Percentiles rank a stretch among this genome's conserved stretches.
These are phyloP conservation scores for Zygogramma bicolorata DNA, from an alignment of 2,888 invertebrate genomes.

Conservation along the genomic window DNA sequence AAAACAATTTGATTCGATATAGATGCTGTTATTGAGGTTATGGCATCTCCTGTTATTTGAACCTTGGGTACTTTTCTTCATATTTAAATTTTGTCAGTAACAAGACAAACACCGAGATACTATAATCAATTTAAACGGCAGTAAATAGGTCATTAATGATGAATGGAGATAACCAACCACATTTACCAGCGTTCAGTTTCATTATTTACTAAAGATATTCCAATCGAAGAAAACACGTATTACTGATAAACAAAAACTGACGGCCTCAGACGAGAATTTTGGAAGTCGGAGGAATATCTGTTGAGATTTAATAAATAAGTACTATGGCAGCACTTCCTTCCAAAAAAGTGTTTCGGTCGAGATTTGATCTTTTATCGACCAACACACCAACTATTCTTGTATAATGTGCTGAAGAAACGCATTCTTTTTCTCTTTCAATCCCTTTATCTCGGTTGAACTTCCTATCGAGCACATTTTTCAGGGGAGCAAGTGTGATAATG, in stretches of 20 bases:
- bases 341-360: no score
- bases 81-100: neutral
- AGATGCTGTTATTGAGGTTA: neutral
- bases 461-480: neutral
- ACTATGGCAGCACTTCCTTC: no score
- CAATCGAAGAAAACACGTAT: neutral
- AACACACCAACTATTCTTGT: no score
- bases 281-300: no score
- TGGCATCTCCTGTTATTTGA: neutral
- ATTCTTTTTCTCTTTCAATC: no score
- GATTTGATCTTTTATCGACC: no score
- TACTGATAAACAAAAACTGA: neutral
- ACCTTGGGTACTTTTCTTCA: neutral
- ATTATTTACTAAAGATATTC: conserved; percentile 18
- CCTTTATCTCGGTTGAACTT: neutral
- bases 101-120: neutral
- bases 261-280: no score
- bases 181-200: conserved; percentile 1
- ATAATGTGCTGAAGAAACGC: no score
- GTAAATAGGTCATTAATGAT: conserved; percentile 23
- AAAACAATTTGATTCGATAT: neutral
- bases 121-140: neutral
- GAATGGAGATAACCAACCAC: conserved; percentile 18
- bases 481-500: neutral
- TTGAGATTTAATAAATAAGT: no score